Evolutionary conservation across 2,888 invertebrate species (phyloP), one percentile per base, ranked within the genome.

Genomic region (Parnassius apollo): DNA sequence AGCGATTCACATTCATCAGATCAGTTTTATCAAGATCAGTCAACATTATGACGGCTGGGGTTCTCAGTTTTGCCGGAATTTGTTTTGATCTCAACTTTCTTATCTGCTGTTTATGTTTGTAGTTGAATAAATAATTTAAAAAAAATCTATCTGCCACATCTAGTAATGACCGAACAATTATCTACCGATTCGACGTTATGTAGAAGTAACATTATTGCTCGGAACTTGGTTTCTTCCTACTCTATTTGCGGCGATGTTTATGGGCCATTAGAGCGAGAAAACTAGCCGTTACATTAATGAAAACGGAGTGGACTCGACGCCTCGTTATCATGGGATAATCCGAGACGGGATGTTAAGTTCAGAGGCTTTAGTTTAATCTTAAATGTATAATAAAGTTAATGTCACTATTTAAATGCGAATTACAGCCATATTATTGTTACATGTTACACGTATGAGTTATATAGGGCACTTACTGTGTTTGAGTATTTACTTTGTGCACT

Each of bases 241-340:
- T 81, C 83, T 82, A 83, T 84, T 86, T 85, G 86, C 78, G 85
- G 86, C 72, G 66, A 81, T 85, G 84, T 90, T 90, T 89, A 90
- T 89, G 72, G 88, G 68, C 89, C 86, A 89, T 90, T 89, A 87
- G 77, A 75, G 76, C 71, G 76, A 79, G 83, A 81, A 81, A 86
- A 84, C 86, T 81, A 82, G 78, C 81, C 78, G 86, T 85, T 84
- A 81, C 75, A 78, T 85, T 87, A 87, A 87, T 89, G 88, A 87
- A 88, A 86, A 87, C 81, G 77, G 83, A 87, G 86, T 86, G 86
- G 85, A 82, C 85, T 71, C 68, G 69, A 63, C 72, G 72, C 70
- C 81, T 87, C 86, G 87, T 88, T 88, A 88, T 82, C 85, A 81
- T 79, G 80, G 85, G 86, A 86, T 89, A 86, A 88, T 83, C 86